Percentiles rank a stretch among this genome's conserved stretches.
phyloP scores from a whole-genome alignment of 2,113 vertebrate genomes.

The Indicator indicator region DNA sequence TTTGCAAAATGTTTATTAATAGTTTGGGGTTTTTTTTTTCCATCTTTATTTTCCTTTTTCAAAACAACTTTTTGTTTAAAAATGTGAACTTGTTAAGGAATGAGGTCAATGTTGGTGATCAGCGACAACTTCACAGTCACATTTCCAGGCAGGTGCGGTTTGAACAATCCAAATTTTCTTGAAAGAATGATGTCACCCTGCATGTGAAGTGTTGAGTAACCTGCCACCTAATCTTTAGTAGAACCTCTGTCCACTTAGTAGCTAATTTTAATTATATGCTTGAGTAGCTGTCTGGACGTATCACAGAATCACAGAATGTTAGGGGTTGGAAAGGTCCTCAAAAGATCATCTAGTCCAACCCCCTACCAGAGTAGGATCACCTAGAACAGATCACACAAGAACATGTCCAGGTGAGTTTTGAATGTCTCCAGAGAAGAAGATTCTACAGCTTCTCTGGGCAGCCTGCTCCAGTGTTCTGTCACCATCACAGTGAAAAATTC shows the following conservation, averaged over 20 bases:
- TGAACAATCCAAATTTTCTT: not conserved
- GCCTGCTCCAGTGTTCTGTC: too few species aligned
- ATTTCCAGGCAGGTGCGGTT: not conserved
- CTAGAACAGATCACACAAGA: too few species aligned
- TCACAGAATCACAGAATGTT: too few species aligned
- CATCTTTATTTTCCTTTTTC: not conserved
- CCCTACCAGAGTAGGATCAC: too few species aligned
- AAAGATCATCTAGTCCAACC: too few species aligned
- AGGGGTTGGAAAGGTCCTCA: too few species aligned
- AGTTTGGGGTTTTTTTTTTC: not conserved
- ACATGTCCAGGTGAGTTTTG: too few species aligned
- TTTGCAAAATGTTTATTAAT: not conserved
- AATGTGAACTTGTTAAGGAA: not conserved
- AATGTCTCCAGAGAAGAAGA: too few species aligned
- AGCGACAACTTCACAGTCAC: not conserved
- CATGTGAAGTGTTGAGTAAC: not conserved
- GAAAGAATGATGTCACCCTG: not conserved
- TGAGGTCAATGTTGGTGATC: accelerated
- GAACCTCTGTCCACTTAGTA: not conserved
- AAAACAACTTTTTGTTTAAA: not conserved
- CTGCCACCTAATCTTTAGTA: not conserved
- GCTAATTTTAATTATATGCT: not conserved
- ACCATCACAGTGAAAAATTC: too few species aligned
- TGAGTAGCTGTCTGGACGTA: not conserved
- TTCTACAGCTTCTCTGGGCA: too few species aligned